phyloP scores from a whole-genome alignment of 2,113 vertebrate genomes.

The Myrmophylax atrothorax region DNA sequence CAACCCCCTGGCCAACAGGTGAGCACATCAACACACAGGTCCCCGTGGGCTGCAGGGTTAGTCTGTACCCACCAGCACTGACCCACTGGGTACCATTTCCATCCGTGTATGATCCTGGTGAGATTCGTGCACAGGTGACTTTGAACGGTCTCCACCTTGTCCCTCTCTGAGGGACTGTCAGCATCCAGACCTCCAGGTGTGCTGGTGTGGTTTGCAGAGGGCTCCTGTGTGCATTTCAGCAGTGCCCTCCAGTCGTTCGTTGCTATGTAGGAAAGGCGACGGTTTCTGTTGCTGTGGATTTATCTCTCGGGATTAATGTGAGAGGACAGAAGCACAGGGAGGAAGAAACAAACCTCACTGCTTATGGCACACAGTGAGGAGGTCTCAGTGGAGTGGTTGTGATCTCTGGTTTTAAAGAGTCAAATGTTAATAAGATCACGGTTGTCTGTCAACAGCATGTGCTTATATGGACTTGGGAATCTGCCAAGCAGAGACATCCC shows the following conservation, averaged over 20 bases:
- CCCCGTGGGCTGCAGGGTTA: rapidly evolving
- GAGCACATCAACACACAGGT: too few species aligned
- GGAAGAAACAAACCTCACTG: not conserved
- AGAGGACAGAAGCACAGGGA: not conserved
- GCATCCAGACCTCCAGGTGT: not conserved
- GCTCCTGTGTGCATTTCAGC: rapidly evolving
- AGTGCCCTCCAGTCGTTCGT: not conserved
- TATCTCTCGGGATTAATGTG: not conserved
- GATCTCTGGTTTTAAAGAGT: slow-evolving; percentile 17
- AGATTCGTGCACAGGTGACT: not conserved
- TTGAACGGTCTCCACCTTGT: not conserved
- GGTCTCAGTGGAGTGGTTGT: not conserved
- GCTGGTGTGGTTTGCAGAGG: not conserved
- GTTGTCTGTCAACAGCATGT: not conserved
- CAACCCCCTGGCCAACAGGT: not conserved
- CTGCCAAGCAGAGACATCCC: not conserved
- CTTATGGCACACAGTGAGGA: not conserved
- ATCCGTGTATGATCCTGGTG: not conserved
- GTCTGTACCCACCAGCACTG: not conserved
- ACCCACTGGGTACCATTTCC: not conserved
- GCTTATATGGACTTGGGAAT: slow-evolving; percentile 10
- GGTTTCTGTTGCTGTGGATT: not conserved
- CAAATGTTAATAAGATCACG: not conserved
- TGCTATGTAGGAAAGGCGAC: not conserved
- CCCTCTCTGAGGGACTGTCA: not conserved